Conservation (phyloP, 2,888 invertebrate genomes). For the Sphaerophoria taeniata region DNA sequence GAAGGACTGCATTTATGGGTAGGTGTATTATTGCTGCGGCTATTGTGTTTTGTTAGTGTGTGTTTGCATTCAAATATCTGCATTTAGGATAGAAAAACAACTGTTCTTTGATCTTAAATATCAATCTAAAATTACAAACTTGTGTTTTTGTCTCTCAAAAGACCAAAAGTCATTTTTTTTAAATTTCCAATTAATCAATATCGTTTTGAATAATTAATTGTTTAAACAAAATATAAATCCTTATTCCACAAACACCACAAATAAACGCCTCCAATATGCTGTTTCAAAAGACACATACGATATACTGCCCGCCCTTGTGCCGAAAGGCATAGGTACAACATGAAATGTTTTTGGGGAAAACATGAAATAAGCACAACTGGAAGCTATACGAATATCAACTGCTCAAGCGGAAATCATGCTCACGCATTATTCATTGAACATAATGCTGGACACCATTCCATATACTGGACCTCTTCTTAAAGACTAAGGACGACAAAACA, state of each 20-base stretch:
- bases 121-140: too few relatives aligned
- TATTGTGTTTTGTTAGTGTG: background rate
- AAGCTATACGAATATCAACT: conserved; percentile 54
- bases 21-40: background rate
- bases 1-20: conserved; percentile 11
- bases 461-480: conserved; percentile 58
- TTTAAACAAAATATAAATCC: too few relatives aligned
- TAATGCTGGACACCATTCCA: conserved; percentile 61
- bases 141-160: too few relatives aligned
- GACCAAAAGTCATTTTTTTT: too few relatives aligned
- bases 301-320: conserved; percentile 2
- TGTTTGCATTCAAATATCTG: conserved; percentile 7
- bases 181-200: too few relatives aligned
- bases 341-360: background rate
- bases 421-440: conserved; percentile 64
- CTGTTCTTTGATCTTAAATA: too few relatives aligned
- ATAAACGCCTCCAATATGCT: too few relatives aligned
- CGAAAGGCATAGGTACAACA: conserved; percentile 5
- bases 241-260: too few relatives aligned
- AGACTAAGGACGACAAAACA: conserved; percentile 45
- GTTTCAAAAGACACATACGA: conserved; percentile 8
- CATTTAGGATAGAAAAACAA: too few relatives aligned
- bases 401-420: conserved; percentile 65
- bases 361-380: conserved; percentile 13
- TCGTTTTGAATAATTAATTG: too few relatives aligned